phyloP scores from a whole-genome alignment of 2,888 invertebrate species.

The Parasteatoda lunata region DNA sequence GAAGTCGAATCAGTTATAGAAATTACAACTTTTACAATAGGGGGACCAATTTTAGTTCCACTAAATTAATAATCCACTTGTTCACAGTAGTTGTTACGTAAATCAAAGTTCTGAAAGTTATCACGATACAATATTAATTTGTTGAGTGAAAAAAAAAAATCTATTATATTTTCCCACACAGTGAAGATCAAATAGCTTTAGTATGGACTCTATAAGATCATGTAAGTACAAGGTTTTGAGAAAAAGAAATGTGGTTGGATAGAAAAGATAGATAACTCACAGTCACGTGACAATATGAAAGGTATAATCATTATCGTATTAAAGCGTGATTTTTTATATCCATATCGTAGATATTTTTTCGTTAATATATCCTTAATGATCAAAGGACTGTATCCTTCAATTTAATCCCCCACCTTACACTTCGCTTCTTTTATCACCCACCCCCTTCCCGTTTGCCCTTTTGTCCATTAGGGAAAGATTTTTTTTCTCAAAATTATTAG shows the following conservation, averaged over 20 bases:
- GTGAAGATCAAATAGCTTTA: too few relatives aligned
- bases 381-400: constrained; percentile 32
- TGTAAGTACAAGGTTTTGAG: too few relatives aligned
- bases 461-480: constrained; percentile 36
- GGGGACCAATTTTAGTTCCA: too few relatives aligned
- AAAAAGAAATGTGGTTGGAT: not conserved
- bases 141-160: too few relatives aligned
- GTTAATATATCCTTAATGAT: constrained; percentile 44
- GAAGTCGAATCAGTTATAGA: too few relatives aligned
- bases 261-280: constrained; percentile 24
- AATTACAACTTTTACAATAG: too few relatives aligned
- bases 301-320: constrained; percentile 61
- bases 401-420: not conserved
- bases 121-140: too few relatives aligned
- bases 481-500: constrained; percentile 44
- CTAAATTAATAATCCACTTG: too few relatives aligned
- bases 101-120: too few relatives aligned
- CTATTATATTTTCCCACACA: too few relatives aligned
- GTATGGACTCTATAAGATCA: too few relatives aligned
- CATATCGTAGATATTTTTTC: constrained; percentile 24
- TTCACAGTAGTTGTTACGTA: too few relatives aligned
- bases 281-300: constrained; percentile 38
- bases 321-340: constrained; percentile 35
- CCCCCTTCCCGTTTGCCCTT: constrained; percentile 19
- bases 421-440: not conserved